Conservation (phyloP, 2,888 invertebrate species). For the Helleia helle region DNA sequence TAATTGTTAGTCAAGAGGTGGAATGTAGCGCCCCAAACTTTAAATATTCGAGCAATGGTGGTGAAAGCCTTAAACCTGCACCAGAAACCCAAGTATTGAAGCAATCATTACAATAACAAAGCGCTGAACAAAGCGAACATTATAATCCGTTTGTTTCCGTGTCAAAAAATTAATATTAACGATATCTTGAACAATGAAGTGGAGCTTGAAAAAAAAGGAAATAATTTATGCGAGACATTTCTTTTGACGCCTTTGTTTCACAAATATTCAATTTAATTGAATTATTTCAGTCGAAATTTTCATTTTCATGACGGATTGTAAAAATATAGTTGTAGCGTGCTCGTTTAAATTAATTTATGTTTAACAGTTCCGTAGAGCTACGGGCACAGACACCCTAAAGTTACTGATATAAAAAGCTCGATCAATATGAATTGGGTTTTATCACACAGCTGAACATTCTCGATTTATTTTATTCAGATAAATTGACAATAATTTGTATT, state of each 20-base stretch:
- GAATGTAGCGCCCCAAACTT: background rate
- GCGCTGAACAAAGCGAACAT: conserved; percentile 54
- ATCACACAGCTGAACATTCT: conserved; percentile 6
- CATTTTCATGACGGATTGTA: too few species aligned
- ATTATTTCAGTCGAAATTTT: conserved; percentile 25
- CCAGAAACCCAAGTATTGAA: conserved; percentile 24
- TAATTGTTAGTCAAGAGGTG: background rate
- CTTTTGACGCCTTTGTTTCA: conserved; percentile 63
- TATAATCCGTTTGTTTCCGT: conserved; percentile 64
- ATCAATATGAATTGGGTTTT: background rate
- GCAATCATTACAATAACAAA: conserved; percentile 66
- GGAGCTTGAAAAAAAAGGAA: conserved; percentile 44
- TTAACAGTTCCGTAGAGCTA: too few species aligned
- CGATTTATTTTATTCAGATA: conserved; percentile 8
- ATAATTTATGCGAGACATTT: conserved; percentile 68
- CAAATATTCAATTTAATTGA: conserved; percentile 56
- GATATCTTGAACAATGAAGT: conserved; percentile 67
- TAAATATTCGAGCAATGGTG: conserved; percentile 3
- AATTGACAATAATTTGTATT: background rate
- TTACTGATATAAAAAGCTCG: too few species aligned
- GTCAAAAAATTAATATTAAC: conserved; percentile 74
- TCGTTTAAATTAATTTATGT: too few species aligned
- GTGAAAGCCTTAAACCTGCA: conserved; percentile 9
- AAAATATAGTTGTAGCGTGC: background rate
- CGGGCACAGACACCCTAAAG: too few species aligned